A percentile compares a stretch with the other conserved stretches of the same genome.
phyloP scores from a whole-genome alignment of 2,113 vertebrate genomes.

The Hylia prasina region DNA sequence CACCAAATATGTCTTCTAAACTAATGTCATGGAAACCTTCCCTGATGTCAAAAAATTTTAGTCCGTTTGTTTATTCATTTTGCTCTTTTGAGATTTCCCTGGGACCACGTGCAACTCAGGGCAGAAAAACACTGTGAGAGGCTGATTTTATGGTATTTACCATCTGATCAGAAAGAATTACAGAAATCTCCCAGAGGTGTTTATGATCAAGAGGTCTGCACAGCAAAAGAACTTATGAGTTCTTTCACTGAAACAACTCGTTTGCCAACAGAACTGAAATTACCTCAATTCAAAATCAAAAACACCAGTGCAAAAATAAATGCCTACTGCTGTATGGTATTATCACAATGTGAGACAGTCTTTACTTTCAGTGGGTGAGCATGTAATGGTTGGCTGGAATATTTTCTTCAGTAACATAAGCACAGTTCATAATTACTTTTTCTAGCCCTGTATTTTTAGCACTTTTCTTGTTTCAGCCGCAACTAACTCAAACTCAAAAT shows the following conservation, averaged over 20 bases:
- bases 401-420: neutral
- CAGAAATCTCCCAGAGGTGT: neutral
- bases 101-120: neutral
- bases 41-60: neutral
- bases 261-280: neutral
- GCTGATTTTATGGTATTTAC: constrained; percentile 7
- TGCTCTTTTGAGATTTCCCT: neutral
- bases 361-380: neutral
- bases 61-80: neutral
- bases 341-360: neutral
- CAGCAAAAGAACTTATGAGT: neutral
- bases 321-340: neutral
- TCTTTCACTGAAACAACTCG: neutral
- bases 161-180: constrained; percentile 2
- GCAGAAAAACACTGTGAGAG: neutral
- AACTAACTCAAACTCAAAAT: neutral
- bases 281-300: neutral
- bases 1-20: neutral
- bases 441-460: neutral
- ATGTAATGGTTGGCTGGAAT: neutral
- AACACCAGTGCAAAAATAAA: neutral
- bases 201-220: neutral
- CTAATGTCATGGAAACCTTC: neutral
- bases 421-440: neutral
- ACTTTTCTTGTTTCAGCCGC: neutral